Percentiles rank a stretch among this genome's conserved stretches.
These are phyloP conservation scores for Sciurus niger DNA, from an alignment of 2,113 vertebrate genomes.

Conservation along the genomic window DNA sequence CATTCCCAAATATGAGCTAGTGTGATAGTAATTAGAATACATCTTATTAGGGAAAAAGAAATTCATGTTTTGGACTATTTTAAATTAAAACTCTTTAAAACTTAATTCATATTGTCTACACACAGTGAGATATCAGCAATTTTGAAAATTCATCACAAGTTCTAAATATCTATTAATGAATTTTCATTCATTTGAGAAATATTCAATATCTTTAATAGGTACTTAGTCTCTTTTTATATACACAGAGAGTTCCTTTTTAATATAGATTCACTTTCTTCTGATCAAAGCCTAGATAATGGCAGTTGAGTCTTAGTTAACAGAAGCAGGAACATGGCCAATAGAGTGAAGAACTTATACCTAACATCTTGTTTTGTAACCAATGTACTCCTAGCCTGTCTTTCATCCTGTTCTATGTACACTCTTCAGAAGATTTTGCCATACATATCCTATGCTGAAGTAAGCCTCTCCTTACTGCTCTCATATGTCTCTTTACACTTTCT, in stretches of 20 bases:
- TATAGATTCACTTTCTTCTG: background rate
- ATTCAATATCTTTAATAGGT: background rate
- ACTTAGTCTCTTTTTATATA: background rate
- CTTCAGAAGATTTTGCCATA: background rate
- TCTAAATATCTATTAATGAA: constrained; percentile 22
- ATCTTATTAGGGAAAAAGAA: background rate
- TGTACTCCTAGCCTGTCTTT: background rate
- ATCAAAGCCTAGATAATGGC: constrained; percentile 6
- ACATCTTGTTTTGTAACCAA: background rate
- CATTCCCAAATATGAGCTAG: constrained; percentile 63
- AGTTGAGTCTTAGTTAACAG: constrained; percentile 32
- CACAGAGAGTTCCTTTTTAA: background rate
- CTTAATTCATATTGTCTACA: constrained; percentile 53
- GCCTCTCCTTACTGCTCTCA: background rate
- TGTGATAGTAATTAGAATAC: constrained; percentile 66
- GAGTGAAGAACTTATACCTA: background rate
- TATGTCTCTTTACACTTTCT: background rate
- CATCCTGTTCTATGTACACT: background rate
- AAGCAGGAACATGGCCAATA: background rate
- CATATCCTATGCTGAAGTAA: background rate
- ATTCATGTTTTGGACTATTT: constrained; percentile 51
- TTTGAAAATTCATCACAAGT: constrained; percentile 55
- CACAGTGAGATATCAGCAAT: constrained; percentile 22
- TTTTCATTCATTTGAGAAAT: constrained; percentile 54
- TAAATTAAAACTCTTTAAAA: constrained; percentile 68